Evolutionary conservation across 2,888 invertebrate genomes (phyloP), one percentile per base, ranked within the genome.

Genomic region (Tetranychus piercei): DNA sequence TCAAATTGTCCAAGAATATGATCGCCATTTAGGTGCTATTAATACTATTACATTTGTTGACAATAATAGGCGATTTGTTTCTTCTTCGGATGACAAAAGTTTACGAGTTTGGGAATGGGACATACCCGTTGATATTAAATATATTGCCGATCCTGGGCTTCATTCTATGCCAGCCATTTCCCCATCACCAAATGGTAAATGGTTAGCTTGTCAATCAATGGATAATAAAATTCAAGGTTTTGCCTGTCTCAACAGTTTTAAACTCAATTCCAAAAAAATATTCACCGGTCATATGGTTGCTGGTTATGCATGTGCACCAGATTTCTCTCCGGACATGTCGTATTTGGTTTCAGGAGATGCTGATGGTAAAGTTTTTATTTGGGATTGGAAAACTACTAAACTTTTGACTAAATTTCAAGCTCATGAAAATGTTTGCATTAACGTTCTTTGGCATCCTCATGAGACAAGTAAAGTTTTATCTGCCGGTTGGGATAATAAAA

Each of bases 361-460:
- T 0, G 99, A 99, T 84, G 99, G 99, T 11, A 96, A 96, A 83
- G 89, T 94, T 80, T 97, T 94, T 83, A 88, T 99, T 71, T 99
- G 99, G 99, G 97, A 99, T 82, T 99, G 97, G 97, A 97, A 97
- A 82, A 94, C 96, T 0, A 97, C 97, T 78, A 95, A 96, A 84
- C 85, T 99, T 77, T 94, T 92, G 84, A 94, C 92, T 83, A 96
- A 95, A 82, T 97, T 99, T 92, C 96, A 97, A 83, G 99, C 99
- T 0, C 99, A 99, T 82, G 96, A 99, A 79, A 92, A 92, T 76
- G 96, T 97, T 20, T 97, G 97, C 82, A 96, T 96, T 77, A 88
- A 89, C 20, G 88, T 89, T 0, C 85, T 97, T 20, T 99, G 99
- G 99, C 97, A 99, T 85, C 99, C 99, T 0, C 97, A 99, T 81